A percentile compares a stretch with the other conserved stretches of the same genome.
Conservation (phyloP, 2,797 vertebrate species). For the Rhincodon typus region DNA sequence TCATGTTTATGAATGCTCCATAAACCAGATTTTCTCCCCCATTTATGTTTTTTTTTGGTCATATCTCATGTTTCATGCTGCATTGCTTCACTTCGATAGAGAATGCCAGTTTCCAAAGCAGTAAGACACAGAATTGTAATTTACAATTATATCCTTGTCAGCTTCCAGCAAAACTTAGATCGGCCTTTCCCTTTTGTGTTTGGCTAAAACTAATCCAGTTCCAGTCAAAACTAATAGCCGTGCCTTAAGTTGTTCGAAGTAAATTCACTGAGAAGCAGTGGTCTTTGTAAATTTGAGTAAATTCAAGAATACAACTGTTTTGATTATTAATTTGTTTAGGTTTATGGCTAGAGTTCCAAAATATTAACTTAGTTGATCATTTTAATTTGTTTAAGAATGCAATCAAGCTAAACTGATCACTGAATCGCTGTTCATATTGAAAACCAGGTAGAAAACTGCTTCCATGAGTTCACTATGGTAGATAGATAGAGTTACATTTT, state of each 20-base stretch:
- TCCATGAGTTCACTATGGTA: not conserved
- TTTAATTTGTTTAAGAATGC: not conserved
- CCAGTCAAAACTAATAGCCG: not conserved
- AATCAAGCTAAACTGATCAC: not conserved
- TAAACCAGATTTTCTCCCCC: slow-evolving; percentile 3
- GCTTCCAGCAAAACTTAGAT: not conserved
- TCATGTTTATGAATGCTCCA: not conserved
- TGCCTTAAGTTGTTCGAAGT: not conserved
- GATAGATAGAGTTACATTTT: not conserved
- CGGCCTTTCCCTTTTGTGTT: not conserved
- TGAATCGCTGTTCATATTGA: not conserved
- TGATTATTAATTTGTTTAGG: not conserved
- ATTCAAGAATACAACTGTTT: not conserved
- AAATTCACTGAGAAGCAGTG: not conserved
- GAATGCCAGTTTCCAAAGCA: not conserved
- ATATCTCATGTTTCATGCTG: slow-evolving; percentile 9
- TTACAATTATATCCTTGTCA: not conserved
- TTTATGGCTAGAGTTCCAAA: not conserved
- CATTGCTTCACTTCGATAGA: not conserved
- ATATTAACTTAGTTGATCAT: not conserved
- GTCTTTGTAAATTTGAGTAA: not conserved
- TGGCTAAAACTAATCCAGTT: not conserved
- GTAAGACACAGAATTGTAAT: not conserved
- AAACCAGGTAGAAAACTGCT: not conserved
- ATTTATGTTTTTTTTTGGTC: not conserved